Evolutionary conservation across 2,888 invertebrate genomes (phyloP), one percentile per base, ranked within the genome.

Genomic region (Aspidapion aeneum): DNA sequence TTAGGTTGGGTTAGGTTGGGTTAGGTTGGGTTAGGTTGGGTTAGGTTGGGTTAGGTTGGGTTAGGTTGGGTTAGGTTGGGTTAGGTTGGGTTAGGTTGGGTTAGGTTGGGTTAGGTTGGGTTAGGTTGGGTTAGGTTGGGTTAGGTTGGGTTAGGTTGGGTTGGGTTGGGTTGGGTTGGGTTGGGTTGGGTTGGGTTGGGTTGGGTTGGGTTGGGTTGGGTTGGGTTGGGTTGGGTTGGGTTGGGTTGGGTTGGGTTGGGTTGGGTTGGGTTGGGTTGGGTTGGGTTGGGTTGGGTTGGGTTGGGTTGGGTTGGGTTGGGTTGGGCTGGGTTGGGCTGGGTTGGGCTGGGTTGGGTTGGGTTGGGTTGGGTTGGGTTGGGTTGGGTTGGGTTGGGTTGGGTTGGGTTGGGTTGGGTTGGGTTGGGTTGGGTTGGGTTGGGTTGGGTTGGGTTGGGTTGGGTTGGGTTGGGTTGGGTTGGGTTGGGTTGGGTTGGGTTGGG

Each of bases 331-430:
- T 49, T 51, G 50, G 63, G 62, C 21, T 52, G 21, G 62, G 63
- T 48, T 57, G 22, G 62, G 62, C 52, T 58, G 54, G 61, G 61
- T 62, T 58, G 56, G 64, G 62, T 54, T 63, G 18, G 63, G 63
- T 54, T 58, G 22, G 64, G 65, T 65, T 61, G 56, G 63, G 65
- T 65, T 65, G 50, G 65, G 65, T 65, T 64, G 55, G 65, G 63
- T 65, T 64, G 55, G 65, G 63, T 65, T 66, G 58, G 65, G 62
- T 66, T 66, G 58, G 66, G 60, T 66, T 64, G 61, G 62, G 63
- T 65, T 65, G 60, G 65, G 63, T 65, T 64, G 60, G 65, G 63
- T 64, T 65, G 64, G 62, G 16, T 64, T 64, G 58, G 64, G 62
- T 64, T 64, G 48, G 64, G 62, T 64, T 66, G 57, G 65, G 61